phyloP scores from a whole-genome alignment of 1,140 invertebrate species.

The Trichogramma pretiosum region DNA sequence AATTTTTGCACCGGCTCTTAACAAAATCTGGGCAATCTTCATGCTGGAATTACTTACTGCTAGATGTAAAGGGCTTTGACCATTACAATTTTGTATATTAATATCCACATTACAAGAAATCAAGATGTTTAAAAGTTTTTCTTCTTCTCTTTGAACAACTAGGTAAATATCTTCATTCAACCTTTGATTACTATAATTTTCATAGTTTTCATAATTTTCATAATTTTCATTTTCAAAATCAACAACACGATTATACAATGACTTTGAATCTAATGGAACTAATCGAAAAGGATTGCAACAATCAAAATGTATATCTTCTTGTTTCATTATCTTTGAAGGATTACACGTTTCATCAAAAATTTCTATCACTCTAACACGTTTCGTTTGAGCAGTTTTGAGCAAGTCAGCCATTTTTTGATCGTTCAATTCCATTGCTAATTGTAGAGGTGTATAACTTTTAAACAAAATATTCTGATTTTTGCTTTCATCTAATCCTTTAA shows the following conservation, averaged over 20 bases:
- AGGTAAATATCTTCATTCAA: conserved; percentile 1
- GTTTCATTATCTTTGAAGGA: conserved; percentile 3
- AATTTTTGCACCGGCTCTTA: background rate
- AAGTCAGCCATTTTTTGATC: background rate
- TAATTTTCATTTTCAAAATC: background rate
- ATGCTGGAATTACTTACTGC: background rate
- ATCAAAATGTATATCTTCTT: conserved; percentile 5
- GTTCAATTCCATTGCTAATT: background rate
- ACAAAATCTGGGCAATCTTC: background rate
- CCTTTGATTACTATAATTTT: background rate
- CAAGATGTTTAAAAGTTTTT: background rate
- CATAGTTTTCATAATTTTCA: background rate
- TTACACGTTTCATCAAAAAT: background rate
- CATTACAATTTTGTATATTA: conserved; percentile 2
- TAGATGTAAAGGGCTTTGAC: conserved; percentile 6
- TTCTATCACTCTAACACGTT: background rate
- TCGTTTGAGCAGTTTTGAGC: background rate
- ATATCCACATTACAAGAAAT: conserved; percentile 3
- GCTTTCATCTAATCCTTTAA: background rate
- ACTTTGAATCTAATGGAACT: conserved; percentile 4
- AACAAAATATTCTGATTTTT: background rate
- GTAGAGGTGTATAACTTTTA: background rate
- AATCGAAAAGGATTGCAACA: no score
- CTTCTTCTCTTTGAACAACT: background rate
- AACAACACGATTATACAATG: background rate